phyloP scores from a whole-genome alignment of 37 sponge, comb jelly and placozoan species.

The Chondrilla cf. caribensis region DNA sequence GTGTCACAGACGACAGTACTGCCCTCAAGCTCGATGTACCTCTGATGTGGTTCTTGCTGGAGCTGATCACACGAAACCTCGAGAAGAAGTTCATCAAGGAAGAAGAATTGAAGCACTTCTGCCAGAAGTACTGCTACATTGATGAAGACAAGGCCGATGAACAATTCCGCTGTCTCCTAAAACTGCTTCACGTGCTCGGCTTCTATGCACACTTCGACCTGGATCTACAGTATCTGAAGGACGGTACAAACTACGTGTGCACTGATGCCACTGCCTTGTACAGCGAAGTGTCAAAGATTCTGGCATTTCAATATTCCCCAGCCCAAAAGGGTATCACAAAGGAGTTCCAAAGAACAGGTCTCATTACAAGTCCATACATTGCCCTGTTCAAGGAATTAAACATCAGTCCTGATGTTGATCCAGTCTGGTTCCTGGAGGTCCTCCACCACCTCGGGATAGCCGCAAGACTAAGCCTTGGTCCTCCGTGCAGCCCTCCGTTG shows the following conservation, averaged over 20 bases:
- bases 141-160: neutral
- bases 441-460: neutral
- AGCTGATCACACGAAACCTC: neutral
- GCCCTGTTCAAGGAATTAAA: neutral
- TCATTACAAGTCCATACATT: neutral
- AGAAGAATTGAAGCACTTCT: conserved; percentile 2
- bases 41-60: neutral
- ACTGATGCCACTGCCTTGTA: neutral
- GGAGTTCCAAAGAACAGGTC: neutral
- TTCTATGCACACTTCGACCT: conserved; percentile 1
- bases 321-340: neutral
- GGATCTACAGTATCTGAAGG: neutral
- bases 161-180: neutral
- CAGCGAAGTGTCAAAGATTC: neutral
- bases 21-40: neutral
- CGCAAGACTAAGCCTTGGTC: too few relatives aligned
- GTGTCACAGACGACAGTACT: neutral
- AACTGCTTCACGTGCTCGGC: neutral
- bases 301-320: neutral
- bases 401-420: neutral
- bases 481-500: too few relatives aligned
- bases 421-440: neutral
- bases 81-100: neutral
- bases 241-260: neutral
- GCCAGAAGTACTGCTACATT: neutral